Evolutionary conservation across 2,888 invertebrate genomes (phyloP).

Genomic region (Plagodis dolabraria): DNA sequence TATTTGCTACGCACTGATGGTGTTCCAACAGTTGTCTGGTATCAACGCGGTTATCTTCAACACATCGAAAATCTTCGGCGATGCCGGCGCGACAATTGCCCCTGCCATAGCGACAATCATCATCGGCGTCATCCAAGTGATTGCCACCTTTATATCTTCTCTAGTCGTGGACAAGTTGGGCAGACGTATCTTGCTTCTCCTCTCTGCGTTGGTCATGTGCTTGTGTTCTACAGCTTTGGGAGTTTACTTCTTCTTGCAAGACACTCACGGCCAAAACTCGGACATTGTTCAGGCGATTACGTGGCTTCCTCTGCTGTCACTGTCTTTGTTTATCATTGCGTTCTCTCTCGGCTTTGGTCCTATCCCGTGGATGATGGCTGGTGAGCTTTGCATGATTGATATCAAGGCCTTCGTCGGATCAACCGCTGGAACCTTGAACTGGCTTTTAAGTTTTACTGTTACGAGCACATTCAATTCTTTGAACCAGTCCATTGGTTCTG

Average conservation of each 20-base stretch:
- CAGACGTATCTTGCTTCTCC: constrained; percentile 89
- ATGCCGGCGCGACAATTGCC: constrained; percentile 85
- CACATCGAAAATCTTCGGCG: constrained; percentile 89
- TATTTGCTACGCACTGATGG: constrained; percentile 92
- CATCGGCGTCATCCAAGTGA: constrained; percentile 93
- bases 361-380: constrained; percentile 93
- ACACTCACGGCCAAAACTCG: constrained; percentile 53
- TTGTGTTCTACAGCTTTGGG: constrained; percentile 89
- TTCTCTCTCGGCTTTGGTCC: constrained; percentile 95
- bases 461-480: constrained; percentile 89
- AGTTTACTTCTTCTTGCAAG: constrained; percentile 86
- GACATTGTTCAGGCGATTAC: constrained; percentile 81
- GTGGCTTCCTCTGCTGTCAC: constrained; percentile 90
- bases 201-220: constrained; percentile 89
- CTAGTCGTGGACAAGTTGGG: constrained; percentile 92
- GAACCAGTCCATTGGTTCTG: constrained; percentile 81
- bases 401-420: constrained; percentile 91
- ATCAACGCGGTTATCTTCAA: constrained; percentile 94
- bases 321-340: constrained; percentile 91
- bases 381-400: constrained; percentile 92
- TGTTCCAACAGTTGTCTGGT: constrained; percentile 95
- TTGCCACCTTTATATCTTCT: constrained; percentile 90
- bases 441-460: constrained; percentile 92
- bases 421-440: constrained; percentile 92
- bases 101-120: constrained; percentile 89